Conservation (phyloP, 2,797 vertebrate species). For the Psittacula derbiana region DNA sequence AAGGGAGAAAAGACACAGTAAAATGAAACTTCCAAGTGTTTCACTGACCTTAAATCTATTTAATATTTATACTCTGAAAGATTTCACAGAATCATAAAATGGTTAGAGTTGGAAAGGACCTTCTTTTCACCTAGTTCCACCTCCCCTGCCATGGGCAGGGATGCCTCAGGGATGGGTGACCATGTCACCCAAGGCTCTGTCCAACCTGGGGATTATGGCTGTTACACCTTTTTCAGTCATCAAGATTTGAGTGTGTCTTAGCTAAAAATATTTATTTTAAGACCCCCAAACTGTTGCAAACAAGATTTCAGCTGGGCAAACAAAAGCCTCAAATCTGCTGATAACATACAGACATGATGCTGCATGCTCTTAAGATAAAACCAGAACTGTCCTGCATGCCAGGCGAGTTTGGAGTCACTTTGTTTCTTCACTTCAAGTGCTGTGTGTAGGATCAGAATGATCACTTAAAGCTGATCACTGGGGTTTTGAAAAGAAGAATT, state of each 20-base stretch:
- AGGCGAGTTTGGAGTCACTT: background rate
- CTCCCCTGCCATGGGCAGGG: background rate
- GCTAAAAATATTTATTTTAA: background rate
- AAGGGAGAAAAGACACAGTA: conserved; percentile 24
- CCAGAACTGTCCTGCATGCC: background rate
- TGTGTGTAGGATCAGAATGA: background rate
- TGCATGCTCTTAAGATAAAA: background rate
- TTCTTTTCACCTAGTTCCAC: background rate
- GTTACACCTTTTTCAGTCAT: background rate
- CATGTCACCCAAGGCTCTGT: background rate
- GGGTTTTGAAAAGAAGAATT: background rate
- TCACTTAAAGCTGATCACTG: background rate
- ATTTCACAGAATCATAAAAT: background rate
- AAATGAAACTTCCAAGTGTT: background rate
- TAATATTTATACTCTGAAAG: background rate
- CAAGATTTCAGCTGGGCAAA: background rate
- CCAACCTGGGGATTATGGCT: background rate
- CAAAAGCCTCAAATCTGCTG: background rate
- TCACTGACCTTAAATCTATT: background rate
- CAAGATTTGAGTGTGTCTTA: background rate
- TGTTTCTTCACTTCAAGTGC: background rate
- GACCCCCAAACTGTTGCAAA: background rate
- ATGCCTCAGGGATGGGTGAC: background rate
- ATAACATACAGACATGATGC: background rate
- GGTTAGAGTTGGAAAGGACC: background rate